These are phyloP conservation scores for Macrocentrus cingulum DNA, from an alignment of 1,140 invertebrate genomes.

Conservation along the genomic window DNA sequence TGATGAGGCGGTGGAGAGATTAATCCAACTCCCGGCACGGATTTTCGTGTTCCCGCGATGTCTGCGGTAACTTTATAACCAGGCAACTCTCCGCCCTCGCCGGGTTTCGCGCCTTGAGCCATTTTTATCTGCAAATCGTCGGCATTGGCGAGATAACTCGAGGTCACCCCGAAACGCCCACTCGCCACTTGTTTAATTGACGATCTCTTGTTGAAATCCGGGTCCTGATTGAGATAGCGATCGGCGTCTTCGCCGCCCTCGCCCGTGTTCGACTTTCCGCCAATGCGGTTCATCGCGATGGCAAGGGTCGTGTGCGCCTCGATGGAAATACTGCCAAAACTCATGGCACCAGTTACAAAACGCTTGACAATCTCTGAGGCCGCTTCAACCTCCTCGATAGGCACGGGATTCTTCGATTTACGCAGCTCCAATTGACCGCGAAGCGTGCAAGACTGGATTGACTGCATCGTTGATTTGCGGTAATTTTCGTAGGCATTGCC, in stretches of 20 bases:
- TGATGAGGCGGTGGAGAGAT: slow-evolving; percentile 99
- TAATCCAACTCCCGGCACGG: slow-evolving; percentile 94
- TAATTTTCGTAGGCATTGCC: slow-evolving; percentile 84
- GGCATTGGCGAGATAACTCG: slow-evolving; percentile 93
- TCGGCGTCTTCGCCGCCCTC: slow-evolving; percentile 91
- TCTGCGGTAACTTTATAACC: slow-evolving; percentile 86
- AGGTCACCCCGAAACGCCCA: slow-evolving; percentile 97
- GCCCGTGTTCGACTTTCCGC: slow-evolving; percentile 96
- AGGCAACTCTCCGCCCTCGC: slow-evolving; percentile 92
- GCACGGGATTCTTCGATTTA: slow-evolving; percentile 73
- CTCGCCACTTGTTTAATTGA: slow-evolving; percentile 94
- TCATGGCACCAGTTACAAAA: slow-evolving; percentile 82
- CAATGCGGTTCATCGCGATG: slow-evolving; percentile 95
- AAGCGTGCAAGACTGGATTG: slow-evolving; percentile 84
- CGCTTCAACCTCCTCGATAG: slow-evolving; percentile 86
- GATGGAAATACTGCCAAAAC: slow-evolving; percentile 88
- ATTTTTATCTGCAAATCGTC: slow-evolving; percentile 98
- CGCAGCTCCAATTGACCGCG: slow-evolving; percentile 89
- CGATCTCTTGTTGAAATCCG: slow-evolving; percentile 74
- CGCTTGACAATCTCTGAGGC: slow-evolving; percentile 95
- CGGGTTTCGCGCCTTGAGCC: slow-evolving; percentile 97
- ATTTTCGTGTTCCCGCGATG: slow-evolving; percentile 93
- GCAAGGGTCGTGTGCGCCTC: slow-evolving; percentile 95
- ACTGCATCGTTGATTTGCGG: slow-evolving; percentile 83
- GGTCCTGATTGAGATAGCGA: slow-evolving; percentile 72